A percentile compares a stretch with the other conserved stretches of the same genome.
Evolutionary conservation across 2,113 vertebrate genomes (phyloP).

Genomic region (Sus scrofa): T2T-Sscrofa CM000812.6:219760001-219760500

Average conservation of each 20-base stretch:
- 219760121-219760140: neutral
- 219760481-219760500: neutral
- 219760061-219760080: slow-evolving; percentile 13
- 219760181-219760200: neutral
- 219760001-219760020: neutral
- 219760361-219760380: neutral
- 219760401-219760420: neutral
- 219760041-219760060: neutral
- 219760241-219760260: neutral
- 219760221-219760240: neutral
- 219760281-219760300: neutral
- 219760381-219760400: neutral
- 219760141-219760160: neutral
- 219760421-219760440: neutral
- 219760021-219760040: neutral
- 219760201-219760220: neutral
- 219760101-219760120: neutral
- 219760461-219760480: neutral
- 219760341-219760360: neutral
- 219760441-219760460: neutral
- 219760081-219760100: neutral
- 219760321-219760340: neutral
- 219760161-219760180: neutral
- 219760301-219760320: neutral
- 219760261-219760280: neutral